A percentile compares a stretch with the other conserved stretches of the same genome.
Conservation (phyloP, 2,888 invertebrate genomes). For the Leptura quadrifasciata region DNA sequence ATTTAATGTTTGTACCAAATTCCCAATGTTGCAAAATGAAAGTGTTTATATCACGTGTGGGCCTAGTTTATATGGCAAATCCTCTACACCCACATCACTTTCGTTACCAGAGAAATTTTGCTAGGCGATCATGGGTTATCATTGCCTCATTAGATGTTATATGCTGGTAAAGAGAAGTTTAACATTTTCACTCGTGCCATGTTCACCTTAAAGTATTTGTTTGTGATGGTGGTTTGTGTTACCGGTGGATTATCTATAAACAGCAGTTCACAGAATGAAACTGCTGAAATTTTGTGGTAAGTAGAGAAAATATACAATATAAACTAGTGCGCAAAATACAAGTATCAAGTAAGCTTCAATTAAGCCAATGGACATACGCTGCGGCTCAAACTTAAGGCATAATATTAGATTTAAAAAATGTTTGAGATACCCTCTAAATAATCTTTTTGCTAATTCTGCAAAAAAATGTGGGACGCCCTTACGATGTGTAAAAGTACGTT, state of each 20-base stretch:
- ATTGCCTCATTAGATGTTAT: conserved; percentile 33
- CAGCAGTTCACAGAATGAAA: conserved; percentile 28
- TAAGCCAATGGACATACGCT: too few relatives aligned
- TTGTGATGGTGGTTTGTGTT: conserved; percentile 34
- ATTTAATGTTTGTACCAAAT: not conserved
- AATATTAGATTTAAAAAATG: too few relatives aligned
- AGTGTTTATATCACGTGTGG: conserved; percentile 46
- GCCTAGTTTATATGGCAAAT: conserved; percentile 55
- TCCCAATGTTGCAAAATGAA: conserved; percentile 46
- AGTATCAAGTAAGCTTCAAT: too few relatives aligned
- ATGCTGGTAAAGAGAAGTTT: conserved; percentile 33
- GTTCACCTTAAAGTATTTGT: conserved; percentile 36
- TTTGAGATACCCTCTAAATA: too few relatives aligned
- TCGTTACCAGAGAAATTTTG: conserved; percentile 59
- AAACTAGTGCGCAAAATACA: too few relatives aligned
- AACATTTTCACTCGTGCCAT: conserved; percentile 33
- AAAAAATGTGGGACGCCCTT: too few relatives aligned
- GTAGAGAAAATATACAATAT: conserved; percentile 16
- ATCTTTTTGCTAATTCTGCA: too few relatives aligned
- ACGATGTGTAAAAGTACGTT: too few relatives aligned
- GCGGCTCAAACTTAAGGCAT: too few relatives aligned
- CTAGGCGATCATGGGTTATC: conserved; percentile 21
- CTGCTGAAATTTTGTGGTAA: conserved; percentile 53
- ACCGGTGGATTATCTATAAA: conserved; percentile 18
- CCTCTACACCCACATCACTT: conserved; percentile 61